phyloP scores from a whole-genome alignment of 2,113 vertebrate genomes.

The Brevimyrus niger region DNA sequence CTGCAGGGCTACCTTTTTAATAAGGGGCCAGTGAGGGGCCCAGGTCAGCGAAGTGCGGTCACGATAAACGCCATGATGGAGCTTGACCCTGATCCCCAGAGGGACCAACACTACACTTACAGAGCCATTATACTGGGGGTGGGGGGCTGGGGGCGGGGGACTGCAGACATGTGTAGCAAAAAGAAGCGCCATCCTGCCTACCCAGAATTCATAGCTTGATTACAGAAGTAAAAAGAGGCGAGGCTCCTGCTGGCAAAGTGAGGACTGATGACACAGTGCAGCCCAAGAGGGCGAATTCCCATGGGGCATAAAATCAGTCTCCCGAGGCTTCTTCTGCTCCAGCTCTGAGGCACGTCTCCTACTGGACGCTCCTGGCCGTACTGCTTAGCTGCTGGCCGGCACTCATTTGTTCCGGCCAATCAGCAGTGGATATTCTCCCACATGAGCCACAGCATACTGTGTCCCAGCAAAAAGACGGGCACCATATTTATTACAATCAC shows the following conservation, averaged over 20 bases:
- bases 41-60: not conserved
- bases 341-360: not conserved
- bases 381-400: not conserved
- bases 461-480: not conserved
- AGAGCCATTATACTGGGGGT: not conserved
- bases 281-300: not conserved
- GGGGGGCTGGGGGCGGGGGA: not conserved
- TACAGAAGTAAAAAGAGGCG: not conserved
- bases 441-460: not conserved
- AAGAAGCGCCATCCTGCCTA: not conserved
- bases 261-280: not conserved
- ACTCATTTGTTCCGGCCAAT: not conserved
- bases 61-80: not conserved
- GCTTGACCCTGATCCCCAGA: not conserved
- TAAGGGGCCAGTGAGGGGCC: not conserved
- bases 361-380: not conserved
- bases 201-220: not conserved
- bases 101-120: slow-evolving; percentile 11
- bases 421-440: not conserved
- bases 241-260: not conserved
- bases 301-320: not conserved
- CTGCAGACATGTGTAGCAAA: not conserved
- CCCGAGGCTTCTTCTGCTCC: not conserved
- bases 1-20: not conserved
- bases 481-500: not conserved